Conservation (phyloP, 2,888 invertebrate genomes). For the Dasypolia templi region DNA sequence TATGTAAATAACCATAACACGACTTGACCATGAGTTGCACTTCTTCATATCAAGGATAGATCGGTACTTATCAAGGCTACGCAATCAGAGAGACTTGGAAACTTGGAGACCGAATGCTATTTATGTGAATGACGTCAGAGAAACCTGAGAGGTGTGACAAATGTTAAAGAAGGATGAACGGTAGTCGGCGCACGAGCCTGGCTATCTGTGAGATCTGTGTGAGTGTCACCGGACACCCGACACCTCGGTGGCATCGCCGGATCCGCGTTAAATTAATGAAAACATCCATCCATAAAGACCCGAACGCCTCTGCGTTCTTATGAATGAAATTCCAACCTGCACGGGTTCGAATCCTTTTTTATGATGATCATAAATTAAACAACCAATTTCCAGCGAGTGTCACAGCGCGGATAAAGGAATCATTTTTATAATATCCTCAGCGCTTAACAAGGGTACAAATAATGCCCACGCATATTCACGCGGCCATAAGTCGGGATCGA, state of each 20-base stretch:
- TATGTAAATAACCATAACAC: slow-evolving; percentile 80
- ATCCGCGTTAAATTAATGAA: slow-evolving; percentile 89
- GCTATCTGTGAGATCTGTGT: slow-evolving; percentile 79
- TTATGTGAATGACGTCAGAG: slow-evolving; percentile 65
- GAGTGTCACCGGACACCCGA: slow-evolving; percentile 84
- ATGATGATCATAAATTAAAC: slow-evolving; percentile 89
- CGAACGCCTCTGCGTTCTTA: slow-evolving; percentile 90
- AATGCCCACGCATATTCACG: slow-evolving; percentile 90
- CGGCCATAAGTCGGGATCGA: slow-evolving; percentile 87
- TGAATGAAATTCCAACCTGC: slow-evolving; percentile 91
- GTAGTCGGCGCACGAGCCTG: slow-evolving; percentile 83
- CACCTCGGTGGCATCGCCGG: slow-evolving; percentile 85
- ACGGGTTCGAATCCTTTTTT: slow-evolving; percentile 89
- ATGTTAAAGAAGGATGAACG: slow-evolving; percentile 70
- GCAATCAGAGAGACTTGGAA: slow-evolving; percentile 40
- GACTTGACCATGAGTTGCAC: slow-evolving; percentile 79
- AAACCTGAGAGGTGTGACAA: slow-evolving; percentile 60
- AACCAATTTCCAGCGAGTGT: slow-evolving; percentile 90
- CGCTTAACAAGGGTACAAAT: slow-evolving; percentile 90
- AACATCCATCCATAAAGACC: slow-evolving; percentile 90
- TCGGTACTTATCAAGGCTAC: slow-evolving; percentile 57
- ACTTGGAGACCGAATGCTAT: slow-evolving; percentile 36
- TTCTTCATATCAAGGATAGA: slow-evolving; percentile 71
- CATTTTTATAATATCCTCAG: slow-evolving; percentile 90
- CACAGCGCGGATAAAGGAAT: slow-evolving; percentile 90